Conservation (phyloP, 2,113 vertebrate genomes). For the Piliocolobus tephrosceles region DNA sequence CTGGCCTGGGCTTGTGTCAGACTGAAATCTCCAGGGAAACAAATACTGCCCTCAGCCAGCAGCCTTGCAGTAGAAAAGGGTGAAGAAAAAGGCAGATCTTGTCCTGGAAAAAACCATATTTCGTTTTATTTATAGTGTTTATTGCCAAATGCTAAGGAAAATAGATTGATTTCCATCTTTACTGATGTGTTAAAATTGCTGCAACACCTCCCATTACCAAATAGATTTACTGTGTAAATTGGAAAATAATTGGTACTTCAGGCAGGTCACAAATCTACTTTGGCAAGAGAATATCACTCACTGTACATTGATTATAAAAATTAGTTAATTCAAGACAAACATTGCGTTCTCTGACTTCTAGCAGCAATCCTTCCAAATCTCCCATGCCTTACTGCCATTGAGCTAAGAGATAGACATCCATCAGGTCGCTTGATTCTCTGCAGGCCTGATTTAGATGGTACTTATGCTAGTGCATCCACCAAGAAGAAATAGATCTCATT, state of each 20-base stretch:
- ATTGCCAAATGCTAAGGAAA: conserved; percentile 66
- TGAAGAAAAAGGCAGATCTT: conserved; percentile 26
- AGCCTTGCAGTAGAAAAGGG: not conserved
- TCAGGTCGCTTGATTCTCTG: conserved; percentile 68
- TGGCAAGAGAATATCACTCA: conserved; percentile 81
- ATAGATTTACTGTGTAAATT: conserved; percentile 81
- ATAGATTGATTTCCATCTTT: conserved; percentile 77
- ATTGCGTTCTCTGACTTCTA: conserved; percentile 75
- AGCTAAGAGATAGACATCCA: conserved; percentile 71
- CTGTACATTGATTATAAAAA: conserved; percentile 83
- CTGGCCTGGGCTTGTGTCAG: not conserved
- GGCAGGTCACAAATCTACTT: conserved; percentile 81
- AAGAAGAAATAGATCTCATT: conserved; percentile 76
- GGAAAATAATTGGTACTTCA: conserved; percentile 83
- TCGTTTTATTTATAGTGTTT: conserved; percentile 77
- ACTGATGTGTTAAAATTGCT: conserved; percentile 81
- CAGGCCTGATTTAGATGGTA: conserved; percentile 80
- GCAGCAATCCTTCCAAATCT: conserved; percentile 76
- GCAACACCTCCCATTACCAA: conserved; percentile 77
- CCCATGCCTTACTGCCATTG: conserved; percentile 66
- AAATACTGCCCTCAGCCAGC: not conserved
- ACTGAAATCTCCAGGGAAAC: not conserved
- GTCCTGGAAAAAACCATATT: not conserved
- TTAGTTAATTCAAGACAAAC: conserved; percentile 85
- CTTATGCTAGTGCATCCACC: conserved; percentile 67